Base-by-base conservation (phyloP, 2,888 invertebrate species). In the Sabellastarte sp. region DNA sequence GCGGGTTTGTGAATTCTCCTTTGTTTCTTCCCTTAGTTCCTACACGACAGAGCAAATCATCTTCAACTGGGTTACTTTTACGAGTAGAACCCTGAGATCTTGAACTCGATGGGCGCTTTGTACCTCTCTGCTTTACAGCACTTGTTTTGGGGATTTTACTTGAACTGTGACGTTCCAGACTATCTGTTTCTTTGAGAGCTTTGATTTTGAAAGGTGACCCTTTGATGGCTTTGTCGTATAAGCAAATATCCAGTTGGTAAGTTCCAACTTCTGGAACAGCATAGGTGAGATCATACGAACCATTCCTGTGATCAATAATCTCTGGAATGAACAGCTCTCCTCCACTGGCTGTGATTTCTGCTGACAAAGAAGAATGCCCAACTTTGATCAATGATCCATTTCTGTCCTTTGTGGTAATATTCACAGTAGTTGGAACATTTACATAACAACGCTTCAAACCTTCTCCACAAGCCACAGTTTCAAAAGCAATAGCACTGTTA, bases 1-100 rank as follows among this genome's bases (percentile, higher is more conserved):
- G 87, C 29, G 87, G 86, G 76, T 87, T 87, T 29, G 84, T 84
- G 74, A 87, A 87, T 70, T 87, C 86, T 29, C 87, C 86, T 63
- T 84, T 81, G 63, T 81, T 82, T 55, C 86, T 79, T 60, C 87
- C 87, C 69, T 85, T 84, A 41, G 71, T 73, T 2, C 87, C 87
- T 28, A 86, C 80, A 65, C 82, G 82, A 68, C 84, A 74, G 57
- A 86, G 74, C 55, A 87, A 79, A 73, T 87, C 86, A 73, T 87
- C 87, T 69, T 86, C 86, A 56, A 70, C 76, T 29, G 77, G 72
- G 72, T 78, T 80, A 63, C 83, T 83, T 63, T 83, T 81, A 33
- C 81, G 72, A 59, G 84, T 69, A 10, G 85, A 84, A 20, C 84
- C 84, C 53, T 77, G 77, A 52, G 83, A 84, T 63, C 81, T 74